A percentile compares a stretch with the other conserved stretches of the same genome.
These are phyloP conservation scores for Drymodes brunneopygia DNA, from an alignment of 2,113 vertebrate species.

Conservation along the genomic window DNA sequence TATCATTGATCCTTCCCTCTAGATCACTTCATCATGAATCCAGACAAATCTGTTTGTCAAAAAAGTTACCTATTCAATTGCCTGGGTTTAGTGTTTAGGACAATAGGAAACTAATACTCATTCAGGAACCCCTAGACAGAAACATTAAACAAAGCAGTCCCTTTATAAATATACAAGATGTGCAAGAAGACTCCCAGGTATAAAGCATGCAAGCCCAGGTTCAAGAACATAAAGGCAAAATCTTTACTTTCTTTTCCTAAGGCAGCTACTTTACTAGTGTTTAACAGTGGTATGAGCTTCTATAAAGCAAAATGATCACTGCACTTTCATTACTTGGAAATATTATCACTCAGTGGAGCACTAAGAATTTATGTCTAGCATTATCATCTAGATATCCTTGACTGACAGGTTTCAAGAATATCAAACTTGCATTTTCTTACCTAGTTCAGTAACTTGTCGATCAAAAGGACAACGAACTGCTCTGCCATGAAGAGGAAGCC, in stretches of 20 bases:
- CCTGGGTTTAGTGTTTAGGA: not conserved
- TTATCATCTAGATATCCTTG: not conserved
- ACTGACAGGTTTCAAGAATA: not conserved
- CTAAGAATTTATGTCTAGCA: not conserved
- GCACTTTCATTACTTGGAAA: not conserved
- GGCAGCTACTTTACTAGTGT: not conserved
- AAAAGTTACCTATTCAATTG: not conserved
- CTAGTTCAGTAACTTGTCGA: conserved; percentile 93
- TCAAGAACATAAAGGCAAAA: not conserved
- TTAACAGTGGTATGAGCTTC: not conserved
- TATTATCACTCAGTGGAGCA: not conserved
- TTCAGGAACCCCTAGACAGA: not conserved
- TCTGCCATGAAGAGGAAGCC: conserved; percentile 91
- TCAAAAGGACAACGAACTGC: conserved; percentile 96
- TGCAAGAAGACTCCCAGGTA: not conserved
- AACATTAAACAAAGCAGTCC: not conserved
- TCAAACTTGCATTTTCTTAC: conserved; percentile 64
- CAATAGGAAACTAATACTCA: not conserved
- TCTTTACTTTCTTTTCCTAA: not conserved
- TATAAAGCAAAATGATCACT: not conserved
- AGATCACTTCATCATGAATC: not conserved
- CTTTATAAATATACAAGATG: not conserved
- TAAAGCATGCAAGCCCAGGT: not conserved
- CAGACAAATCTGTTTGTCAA: not conserved
- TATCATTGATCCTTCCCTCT: not conserved